Evolutionary conservation across 1,140 invertebrate species (phyloP).

Genomic region (Drosophila sp.): DNA sequence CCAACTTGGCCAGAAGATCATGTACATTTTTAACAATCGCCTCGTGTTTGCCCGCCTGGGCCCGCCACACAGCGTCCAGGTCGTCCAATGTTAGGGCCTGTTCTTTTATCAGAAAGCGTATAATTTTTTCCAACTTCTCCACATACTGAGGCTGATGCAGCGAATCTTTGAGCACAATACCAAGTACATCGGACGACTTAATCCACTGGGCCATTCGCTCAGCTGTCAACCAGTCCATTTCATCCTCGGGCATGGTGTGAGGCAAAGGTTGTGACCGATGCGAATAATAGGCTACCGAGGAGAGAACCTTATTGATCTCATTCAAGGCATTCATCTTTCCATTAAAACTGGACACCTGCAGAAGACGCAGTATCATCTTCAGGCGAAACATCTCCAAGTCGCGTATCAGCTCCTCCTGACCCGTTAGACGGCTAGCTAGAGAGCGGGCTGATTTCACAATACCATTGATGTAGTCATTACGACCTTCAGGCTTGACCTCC

Average conservation of each 20-base stretch:
- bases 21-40: slow-evolving; percentile 99
- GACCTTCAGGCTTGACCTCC: slow-evolving; percentile 97
- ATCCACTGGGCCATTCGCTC: slow-evolving; percentile 98
- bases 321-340: slow-evolving; percentile 99
- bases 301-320: slow-evolving; percentile 99
- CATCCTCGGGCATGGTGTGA: slow-evolving; percentile 84
- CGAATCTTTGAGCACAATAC: slow-evolving; percentile 97
- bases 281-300: slow-evolving; percentile 94
- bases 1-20: slow-evolving; percentile 97
- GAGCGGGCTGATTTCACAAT: slow-evolving; percentile 95
- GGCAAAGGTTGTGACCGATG: slow-evolving; percentile 86
- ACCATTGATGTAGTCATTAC: slow-evolving; percentile 95
- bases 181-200: slow-evolving; percentile 96
- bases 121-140: slow-evolving; percentile 98
- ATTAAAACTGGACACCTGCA: slow-evolving; percentile 99
- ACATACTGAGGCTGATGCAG: slow-evolving; percentile 99
- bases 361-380: slow-evolving; percentile 97
- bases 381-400: slow-evolving; percentile 97
- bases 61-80: slow-evolving; percentile 97
- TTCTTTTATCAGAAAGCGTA: slow-evolving; percentile 98
- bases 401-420: slow-evolving; percentile 92
- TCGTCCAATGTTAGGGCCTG: slow-evolving; percentile 95
- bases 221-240: slow-evolving; percentile 97
- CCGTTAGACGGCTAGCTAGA: slow-evolving; percentile 90
- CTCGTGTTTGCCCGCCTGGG: slow-evolving; percentile 97